phyloP scores from a whole-genome alignment of 2,888 invertebrate genomes.

The Anticlea derivata region DNA sequence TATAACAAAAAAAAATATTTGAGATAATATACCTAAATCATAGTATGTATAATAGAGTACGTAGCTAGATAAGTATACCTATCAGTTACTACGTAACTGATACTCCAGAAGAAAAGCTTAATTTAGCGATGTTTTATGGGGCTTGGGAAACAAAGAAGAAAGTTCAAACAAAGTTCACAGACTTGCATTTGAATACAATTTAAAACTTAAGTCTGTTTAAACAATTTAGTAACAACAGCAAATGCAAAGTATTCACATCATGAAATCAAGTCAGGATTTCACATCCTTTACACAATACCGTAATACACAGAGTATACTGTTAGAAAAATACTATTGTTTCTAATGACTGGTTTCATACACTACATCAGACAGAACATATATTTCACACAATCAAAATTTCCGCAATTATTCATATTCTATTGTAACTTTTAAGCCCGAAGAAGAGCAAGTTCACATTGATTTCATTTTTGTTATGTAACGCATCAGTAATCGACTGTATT shows the following conservation, averaged over 20 bases:
- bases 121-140: too few species aligned
- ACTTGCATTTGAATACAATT: constrained; percentile 33
- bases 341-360: constrained; percentile 29
- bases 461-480: constrained; percentile 41
- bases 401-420: constrained; percentile 23
- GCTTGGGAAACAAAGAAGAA: constrained; percentile 23
- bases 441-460: constrained; percentile 19
- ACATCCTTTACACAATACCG: constrained; percentile 37
- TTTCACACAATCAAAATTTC: constrained; percentile 21
- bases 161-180: constrained; percentile 29
- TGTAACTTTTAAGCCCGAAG: constrained; percentile 19
- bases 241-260: constrained; percentile 24
- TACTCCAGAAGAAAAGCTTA: too few species aligned
- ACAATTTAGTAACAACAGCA: constrained; percentile 26
- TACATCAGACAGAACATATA: constrained; percentile 9
- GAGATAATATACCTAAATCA: too few species aligned
- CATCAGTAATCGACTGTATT: constrained; percentile 39
- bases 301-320: constrained; percentile 14
- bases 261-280: constrained; percentile 41
- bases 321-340: constrained; percentile 20
- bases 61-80: too few species aligned
- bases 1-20: too few species aligned
- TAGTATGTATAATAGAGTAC: too few species aligned
- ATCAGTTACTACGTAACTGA: too few species aligned
- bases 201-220: constrained; percentile 19